A percentile compares a stretch with the other conserved stretches of the same genome.
Conservation (phyloP, 64 coral and sea anemone genomes). For the Anthopleura sola region DNA sequence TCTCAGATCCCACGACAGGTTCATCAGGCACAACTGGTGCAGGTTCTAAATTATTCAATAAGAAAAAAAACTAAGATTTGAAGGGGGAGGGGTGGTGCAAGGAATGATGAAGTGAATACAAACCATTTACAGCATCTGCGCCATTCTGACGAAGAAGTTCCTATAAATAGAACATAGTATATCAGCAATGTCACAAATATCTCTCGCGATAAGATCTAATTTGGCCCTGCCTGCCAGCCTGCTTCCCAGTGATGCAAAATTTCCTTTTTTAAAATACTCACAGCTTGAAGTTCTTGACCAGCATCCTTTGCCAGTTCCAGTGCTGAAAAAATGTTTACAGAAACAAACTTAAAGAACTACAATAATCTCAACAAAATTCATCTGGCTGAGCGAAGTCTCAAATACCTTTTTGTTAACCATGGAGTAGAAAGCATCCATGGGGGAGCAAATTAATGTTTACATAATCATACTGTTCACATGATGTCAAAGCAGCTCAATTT, state of each 20-base stretch:
- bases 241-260: too few species aligned
- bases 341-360: neutral
- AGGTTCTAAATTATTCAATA: neutral
- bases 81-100: neutral
- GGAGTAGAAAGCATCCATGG: too few species aligned
- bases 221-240: too few species aligned
- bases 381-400: neutral
- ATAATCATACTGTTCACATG: too few species aligned
- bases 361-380: neutral
- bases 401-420: too few species aligned
- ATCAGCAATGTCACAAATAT: too few species aligned
- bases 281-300: constrained; percentile 58
- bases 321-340: neutral
- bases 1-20: neutral
- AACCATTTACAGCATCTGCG: constrained; percentile 22
- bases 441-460: too few species aligned
- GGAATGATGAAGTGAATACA: neutral
- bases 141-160: constrained; percentile 62
- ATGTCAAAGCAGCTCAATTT: too few species aligned
- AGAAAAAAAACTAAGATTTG: neutral
- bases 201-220: too few species aligned
- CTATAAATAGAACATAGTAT: constrained; percentile 7
- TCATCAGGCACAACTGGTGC: neutral
- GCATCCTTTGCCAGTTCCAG: constrained; percentile 47
- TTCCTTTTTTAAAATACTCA: neutral